phyloP scores from a whole-genome alignment of 2,888 invertebrate genomes.

The Teleogryllus oceanicus region DNA sequence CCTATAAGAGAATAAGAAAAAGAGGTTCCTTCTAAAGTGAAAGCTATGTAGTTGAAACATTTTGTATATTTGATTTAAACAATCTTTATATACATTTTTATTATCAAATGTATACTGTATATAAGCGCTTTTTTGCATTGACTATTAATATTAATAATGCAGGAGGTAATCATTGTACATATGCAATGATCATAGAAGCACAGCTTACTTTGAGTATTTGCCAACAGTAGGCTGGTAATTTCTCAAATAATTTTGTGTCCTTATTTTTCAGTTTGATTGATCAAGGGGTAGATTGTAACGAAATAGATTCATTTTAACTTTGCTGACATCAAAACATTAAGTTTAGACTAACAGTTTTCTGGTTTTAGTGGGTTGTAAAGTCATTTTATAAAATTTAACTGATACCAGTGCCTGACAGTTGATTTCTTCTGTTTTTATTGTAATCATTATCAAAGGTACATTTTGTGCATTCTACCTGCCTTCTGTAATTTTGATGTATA shows the following conservation, averaged over 20 bases:
- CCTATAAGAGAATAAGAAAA: neutral
- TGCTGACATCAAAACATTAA: neutral
- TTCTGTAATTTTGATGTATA: slow-evolving; percentile 18
- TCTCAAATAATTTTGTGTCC: too few species aligned
- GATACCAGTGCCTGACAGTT: slow-evolving; percentile 1
- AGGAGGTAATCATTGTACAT: neutral
- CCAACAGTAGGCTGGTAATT: neutral
- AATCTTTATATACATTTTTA: slow-evolving; percentile 18
- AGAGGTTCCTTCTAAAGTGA: slow-evolving; percentile 18
- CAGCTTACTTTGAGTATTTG: neutral
- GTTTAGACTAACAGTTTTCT: neutral
- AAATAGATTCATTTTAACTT: too few species aligned
- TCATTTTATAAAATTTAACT: neutral
- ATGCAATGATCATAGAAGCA: neutral
- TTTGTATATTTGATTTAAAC: slow-evolving; percentile 10
- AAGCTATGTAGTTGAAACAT: slow-evolving; percentile 10
- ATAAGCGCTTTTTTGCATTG: neutral
- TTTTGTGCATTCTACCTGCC: neutral
- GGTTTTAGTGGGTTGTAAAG: neutral
- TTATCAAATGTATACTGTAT: slow-evolving; percentile 11
- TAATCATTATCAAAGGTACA: neutral
- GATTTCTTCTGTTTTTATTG: neutral
- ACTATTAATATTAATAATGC: slow-evolving; percentile 10
- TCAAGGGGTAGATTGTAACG: too few species aligned
- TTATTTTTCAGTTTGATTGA: too few species aligned